A percentile compares a stretch with the other conserved stretches of the same genome.
Conservation (phyloP, 2,888 invertebrate genomes). For the Ormyrus pomaceus region DNA sequence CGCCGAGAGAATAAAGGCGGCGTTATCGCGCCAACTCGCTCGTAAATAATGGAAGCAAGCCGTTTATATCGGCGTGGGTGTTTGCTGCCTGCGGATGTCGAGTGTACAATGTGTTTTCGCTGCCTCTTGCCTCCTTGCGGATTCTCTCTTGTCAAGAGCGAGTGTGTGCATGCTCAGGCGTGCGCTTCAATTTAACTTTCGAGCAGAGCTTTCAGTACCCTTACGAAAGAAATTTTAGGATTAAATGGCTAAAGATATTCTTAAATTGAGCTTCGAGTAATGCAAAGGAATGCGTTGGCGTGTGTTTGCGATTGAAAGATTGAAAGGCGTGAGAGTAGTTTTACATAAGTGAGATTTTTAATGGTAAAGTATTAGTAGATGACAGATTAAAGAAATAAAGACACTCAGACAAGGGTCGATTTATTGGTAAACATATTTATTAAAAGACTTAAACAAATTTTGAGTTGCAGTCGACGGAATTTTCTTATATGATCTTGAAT, state of each 20-base stretch:
- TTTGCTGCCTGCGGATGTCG: no score
- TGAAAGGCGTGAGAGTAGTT: no score
- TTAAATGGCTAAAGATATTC: not conserved
- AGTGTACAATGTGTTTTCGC: no score
- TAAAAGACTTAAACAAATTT: constrained; percentile 43
- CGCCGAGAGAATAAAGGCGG: no score
- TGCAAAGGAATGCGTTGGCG: not conserved
- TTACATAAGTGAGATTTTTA: not conserved
- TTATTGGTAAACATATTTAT: constrained; percentile 50
- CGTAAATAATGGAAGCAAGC: constrained; percentile 33
- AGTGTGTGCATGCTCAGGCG: no score
- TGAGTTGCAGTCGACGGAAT: constrained; percentile 19
- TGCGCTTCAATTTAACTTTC: no score
- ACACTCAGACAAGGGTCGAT: constrained; percentile 24
- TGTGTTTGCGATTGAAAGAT: no score
- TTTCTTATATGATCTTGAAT: constrained; percentile 26
- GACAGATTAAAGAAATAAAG: not conserved
- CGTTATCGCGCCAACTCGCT: not conserved
- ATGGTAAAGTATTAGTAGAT: not conserved
- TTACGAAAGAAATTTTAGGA: constrained; percentile 13
- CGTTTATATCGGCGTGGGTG: no score
- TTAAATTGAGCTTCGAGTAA: not conserved
- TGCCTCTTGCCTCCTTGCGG: no score
- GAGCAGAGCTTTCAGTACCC: not conserved
- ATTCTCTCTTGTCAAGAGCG: no score